A percentile compares a stretch with the other conserved stretches of the same genome.
phyloP scores from a whole-genome alignment of 2,113 vertebrate genomes.

The Cranoglanis bouderius region DNA sequence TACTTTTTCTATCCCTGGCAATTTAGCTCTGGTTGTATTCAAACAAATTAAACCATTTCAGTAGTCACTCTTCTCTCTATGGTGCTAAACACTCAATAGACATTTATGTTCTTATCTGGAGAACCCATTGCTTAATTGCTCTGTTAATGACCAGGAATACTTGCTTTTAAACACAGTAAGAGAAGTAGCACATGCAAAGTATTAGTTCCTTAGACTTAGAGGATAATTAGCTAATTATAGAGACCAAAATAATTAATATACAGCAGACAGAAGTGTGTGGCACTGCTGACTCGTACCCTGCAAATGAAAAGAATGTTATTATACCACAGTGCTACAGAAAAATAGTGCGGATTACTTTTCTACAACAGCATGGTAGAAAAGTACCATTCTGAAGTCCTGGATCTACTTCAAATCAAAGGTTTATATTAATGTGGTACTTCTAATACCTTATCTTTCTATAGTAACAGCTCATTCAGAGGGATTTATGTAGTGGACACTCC shows the following conservation, averaged over 20 bases:
- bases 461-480: not conserved
- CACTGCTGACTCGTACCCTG: not conserved
- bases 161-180: not conserved
- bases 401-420: not conserved
- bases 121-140: conserved; percentile 5
- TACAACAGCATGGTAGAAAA: not conserved
- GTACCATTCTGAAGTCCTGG: too few relatives aligned
- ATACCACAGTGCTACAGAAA: not conserved
- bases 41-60: not conserved
- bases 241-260: not conserved
- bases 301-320: conserved; percentile 11
- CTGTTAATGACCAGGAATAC: not conserved
- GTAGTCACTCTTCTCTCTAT: not conserved
- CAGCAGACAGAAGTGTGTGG: not conserved
- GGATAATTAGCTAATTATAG: conserved; percentile 26
- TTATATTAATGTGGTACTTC: not conserved
- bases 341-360: not conserved
- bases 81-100: conserved; percentile 1
- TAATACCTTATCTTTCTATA: not conserved
- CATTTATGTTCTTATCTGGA: not conserved
- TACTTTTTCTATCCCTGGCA: not conserved
- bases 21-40: not conserved
- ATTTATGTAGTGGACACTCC: not conserved
- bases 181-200: not conserved
- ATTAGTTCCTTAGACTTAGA: not conserved